These are phyloP conservation scores for Zophobas atratus DNA, from an alignment of 1,140 invertebrate species.

Conservation along the genomic window DNA sequence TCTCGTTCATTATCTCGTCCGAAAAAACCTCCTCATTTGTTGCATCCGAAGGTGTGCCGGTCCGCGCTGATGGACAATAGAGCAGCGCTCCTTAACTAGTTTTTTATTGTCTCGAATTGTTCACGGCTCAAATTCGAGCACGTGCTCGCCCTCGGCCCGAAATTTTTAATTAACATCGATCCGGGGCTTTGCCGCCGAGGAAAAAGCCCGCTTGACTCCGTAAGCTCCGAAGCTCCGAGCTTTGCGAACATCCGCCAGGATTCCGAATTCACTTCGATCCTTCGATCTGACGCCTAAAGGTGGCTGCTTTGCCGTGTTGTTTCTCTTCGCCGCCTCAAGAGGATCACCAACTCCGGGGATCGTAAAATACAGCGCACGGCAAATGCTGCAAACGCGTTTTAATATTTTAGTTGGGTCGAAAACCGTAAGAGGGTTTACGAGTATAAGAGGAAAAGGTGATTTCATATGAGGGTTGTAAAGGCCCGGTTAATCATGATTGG, in stretches of 20 bases:
- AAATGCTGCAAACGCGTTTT: conserved; percentile 18
- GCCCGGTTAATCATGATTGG: conserved; percentile 20
- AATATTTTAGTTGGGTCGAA: conserved; percentile 27
- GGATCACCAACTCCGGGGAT: conserved; percentile 14
- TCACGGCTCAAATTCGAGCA: conserved; percentile 28
- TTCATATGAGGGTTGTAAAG: conserved; percentile 21
- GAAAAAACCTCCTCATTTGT: conserved; percentile 34
- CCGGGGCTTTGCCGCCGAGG: not conserved
- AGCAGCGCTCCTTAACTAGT: conserved; percentile 23
- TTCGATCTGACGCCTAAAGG: conserved; percentile 51
- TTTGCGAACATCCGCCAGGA: conserved; percentile 47
- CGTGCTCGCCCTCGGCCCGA: conserved; percentile 15
- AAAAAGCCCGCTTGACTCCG: conserved; percentile 23
- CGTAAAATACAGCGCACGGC: conserved; percentile 20
- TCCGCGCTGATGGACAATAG: conserved; percentile 13
- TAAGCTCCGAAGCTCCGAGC: conserved; percentile 45
- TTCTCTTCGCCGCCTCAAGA: conserved; percentile 17
- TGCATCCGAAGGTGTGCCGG: conserved; percentile 34
- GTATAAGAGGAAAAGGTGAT: conserved; percentile 34
- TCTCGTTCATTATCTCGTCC: conserved; percentile 21
- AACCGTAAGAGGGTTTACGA: conserved; percentile 41
- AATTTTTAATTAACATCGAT: conserved; percentile 22
- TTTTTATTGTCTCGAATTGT: conserved; percentile 22
- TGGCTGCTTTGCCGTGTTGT: conserved; percentile 15
- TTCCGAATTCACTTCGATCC: conserved; percentile 54